Percentiles rank a stretch among this genome's conserved stretches.
Conservation (phyloP, 1,140 invertebrate species). For the Nylanderia fulva region DNA sequence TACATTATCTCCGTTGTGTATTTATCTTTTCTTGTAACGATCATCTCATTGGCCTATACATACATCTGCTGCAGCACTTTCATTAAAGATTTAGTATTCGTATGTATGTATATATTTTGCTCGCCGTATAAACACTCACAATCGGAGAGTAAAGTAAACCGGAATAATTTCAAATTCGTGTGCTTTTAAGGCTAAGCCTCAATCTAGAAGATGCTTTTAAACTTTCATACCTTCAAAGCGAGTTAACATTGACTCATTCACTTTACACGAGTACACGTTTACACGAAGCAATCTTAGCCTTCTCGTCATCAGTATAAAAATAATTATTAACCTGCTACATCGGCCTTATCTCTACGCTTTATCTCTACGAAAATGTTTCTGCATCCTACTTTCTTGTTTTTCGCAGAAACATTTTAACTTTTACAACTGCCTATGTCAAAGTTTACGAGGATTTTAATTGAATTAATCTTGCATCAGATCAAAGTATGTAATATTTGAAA, state of each 20-base stretch:
- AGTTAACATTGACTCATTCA: conserved; percentile 74
- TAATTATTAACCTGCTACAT: conserved; percentile 30
- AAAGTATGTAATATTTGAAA: conserved; percentile 37
- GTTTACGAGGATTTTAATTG: conserved; percentile 47
- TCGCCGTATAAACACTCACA: background rate
- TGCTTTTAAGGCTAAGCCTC: conserved; percentile 27
- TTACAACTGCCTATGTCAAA: conserved; percentile 44
- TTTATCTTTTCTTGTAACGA: background rate
- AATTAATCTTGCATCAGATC: conserved; percentile 36
- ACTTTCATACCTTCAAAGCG: conserved; percentile 65
- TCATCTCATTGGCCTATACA: background rate
- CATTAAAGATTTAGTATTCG: background rate
- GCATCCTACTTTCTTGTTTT: background rate
- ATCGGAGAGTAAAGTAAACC: background rate
- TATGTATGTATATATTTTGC: background rate
- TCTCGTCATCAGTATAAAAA: conserved; percentile 23
- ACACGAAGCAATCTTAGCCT: conserved; percentile 9
- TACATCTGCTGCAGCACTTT: background rate
- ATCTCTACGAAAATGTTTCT: conserved; percentile 19
- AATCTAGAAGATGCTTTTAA: conserved; percentile 21
- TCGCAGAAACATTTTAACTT: conserved; percentile 23
- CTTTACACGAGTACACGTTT: conserved; percentile 57
- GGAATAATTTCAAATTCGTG: conserved; percentile 37
- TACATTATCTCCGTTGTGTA: background rate
- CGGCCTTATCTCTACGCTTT: too few relatives aligned